Evolutionary conservation across 2,797 vertebrate species (phyloP), one percentile per base, ranked within the genome.

Genomic region (Protosalanx chinensis): DNA sequence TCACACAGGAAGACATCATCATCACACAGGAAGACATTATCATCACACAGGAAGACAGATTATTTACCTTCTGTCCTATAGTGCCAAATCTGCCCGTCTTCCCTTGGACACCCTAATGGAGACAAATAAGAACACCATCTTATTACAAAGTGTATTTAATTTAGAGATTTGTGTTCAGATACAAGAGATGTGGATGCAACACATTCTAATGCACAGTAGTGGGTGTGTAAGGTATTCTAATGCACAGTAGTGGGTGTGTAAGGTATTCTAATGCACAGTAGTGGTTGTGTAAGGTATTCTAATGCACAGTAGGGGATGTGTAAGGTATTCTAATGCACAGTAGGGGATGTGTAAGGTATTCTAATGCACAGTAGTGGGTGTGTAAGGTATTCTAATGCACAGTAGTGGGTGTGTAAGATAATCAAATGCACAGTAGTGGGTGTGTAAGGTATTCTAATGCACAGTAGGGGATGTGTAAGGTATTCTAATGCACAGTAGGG

Each of bases 91-190:
- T 82, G 61, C 93, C 93, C 46, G 65, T 72, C 60, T 61, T 77
- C 62, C 94, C 93, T 79, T 66, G 81, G 77, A 87, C 64, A n/a
- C 93, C 94, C 93, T 94, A 62, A 65, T 79, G 73, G 76, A 74
- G 15, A 76, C 32, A 76, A 68, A 53, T 27, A 53, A 53, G 27
- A 51, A 60, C 23, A 12, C 20, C 29, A 6, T 1, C 18, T 15
- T 35, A 68, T 29, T 27, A 18, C 2, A 32, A 65, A 16, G 51
- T 4, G 8, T 56, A 5, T 2, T 12, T 46, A 6, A 60, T 27
- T 27, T 27, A 27, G 23, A 27, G 23, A 27, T 27, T 1, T 27
- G 23, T 27, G 23, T 27, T 27, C 23, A 27, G 23, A 27, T 27
- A 27, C 23, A 27, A 27, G 23, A 27, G 23, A 27, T 60, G 27